Conservation (phyloP, 2,888 invertebrate species). For the Lamellibrachia columna region DNA sequence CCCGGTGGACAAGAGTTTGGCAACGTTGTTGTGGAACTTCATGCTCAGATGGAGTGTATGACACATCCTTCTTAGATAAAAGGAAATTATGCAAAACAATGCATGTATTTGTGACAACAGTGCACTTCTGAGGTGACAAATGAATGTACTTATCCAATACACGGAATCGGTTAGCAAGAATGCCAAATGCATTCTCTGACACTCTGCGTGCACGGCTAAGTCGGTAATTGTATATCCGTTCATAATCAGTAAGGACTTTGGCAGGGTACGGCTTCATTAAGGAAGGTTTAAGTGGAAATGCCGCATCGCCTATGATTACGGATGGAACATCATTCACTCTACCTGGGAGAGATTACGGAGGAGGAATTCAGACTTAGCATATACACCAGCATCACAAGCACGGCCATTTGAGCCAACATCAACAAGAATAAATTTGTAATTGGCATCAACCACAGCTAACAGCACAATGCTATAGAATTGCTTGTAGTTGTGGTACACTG, state of each 20-base stretch:
- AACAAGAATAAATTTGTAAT: slow-evolving; percentile 27
- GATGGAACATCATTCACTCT: no score
- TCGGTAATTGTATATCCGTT: slow-evolving; percentile 32
- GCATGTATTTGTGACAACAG: neutral
- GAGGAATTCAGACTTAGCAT: slow-evolving; percentile 33
- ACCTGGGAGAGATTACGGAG: slow-evolving; percentile 6
- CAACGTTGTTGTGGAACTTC: no score
- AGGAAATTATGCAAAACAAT: slow-evolving; percentile 21
- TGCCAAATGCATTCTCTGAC: neutral
- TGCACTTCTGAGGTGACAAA: slow-evolving; percentile 6
- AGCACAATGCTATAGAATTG: slow-evolving; percentile 26
- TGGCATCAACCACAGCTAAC: slow-evolving; percentile 30
- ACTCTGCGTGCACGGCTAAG: slow-evolving; percentile 23
- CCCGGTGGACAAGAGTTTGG: no score
- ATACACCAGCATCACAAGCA: slow-evolving; percentile 38
- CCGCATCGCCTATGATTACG: slow-evolving; percentile 39
- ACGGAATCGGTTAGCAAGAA: slow-evolving; percentile 25
- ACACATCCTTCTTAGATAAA: no score
- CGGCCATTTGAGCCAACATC: slow-evolving; percentile 37
- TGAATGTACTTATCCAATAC: neutral
- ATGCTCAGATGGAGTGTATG: no score
- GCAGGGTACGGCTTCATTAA: slow-evolving; percentile 41
- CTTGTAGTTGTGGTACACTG: slow-evolving; percentile 31
- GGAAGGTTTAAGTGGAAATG: slow-evolving; percentile 38
- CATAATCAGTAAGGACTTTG: slow-evolving; percentile 2